A percentile compares a stretch with the other conserved stretches of the same genome.
Evolutionary conservation across 2,888 invertebrate genomes (phyloP).

Genomic region (Caenorhabditis sp.): DNA sequence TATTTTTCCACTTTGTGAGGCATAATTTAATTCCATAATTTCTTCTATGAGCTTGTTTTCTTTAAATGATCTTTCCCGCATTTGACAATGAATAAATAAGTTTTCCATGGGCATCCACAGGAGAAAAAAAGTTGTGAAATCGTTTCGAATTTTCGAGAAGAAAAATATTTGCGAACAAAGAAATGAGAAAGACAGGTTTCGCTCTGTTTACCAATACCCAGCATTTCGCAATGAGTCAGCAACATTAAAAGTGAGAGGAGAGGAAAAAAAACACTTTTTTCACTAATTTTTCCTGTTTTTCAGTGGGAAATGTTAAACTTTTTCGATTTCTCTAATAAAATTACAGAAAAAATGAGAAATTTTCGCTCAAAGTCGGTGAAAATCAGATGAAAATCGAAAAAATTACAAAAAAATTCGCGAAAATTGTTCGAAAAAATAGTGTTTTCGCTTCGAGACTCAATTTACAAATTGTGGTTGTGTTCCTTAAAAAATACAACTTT

Average conservation of each 20-base stretch:
- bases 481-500: not conserved
- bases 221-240: slow-evolving; percentile 32
- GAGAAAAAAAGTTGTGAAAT: slow-evolving; percentile 42
- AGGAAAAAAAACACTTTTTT: not conserved
- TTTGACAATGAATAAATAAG: slow-evolving; percentile 46
- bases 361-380: not conserved
- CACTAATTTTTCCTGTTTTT: not conserved
- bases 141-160: slow-evolving; percentile 40
- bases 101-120: slow-evolving; percentile 27
- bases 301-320: not conserved
- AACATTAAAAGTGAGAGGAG: not conserved
- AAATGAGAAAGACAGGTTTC: not conserved
- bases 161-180: slow-evolving; percentile 44
- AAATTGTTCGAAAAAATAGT: not conserved
- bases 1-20: slow-evolving; percentile 13
- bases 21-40: slow-evolving; percentile 20
- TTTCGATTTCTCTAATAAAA: not conserved
- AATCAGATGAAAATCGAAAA: not conserved
- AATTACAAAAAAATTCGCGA: not conserved
- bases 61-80: slow-evolving; percentile 40
- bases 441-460: slow-evolving; percentile 8
- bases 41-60: slow-evolving; percentile 46
- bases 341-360: too few relatives aligned
- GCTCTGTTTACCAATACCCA: slow-evolving; percentile 1
- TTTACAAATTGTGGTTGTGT: not conserved